Base-by-base conservation (phyloP, 2,113 vertebrate species). In the Tetraodon nigroviridis region DNA sequence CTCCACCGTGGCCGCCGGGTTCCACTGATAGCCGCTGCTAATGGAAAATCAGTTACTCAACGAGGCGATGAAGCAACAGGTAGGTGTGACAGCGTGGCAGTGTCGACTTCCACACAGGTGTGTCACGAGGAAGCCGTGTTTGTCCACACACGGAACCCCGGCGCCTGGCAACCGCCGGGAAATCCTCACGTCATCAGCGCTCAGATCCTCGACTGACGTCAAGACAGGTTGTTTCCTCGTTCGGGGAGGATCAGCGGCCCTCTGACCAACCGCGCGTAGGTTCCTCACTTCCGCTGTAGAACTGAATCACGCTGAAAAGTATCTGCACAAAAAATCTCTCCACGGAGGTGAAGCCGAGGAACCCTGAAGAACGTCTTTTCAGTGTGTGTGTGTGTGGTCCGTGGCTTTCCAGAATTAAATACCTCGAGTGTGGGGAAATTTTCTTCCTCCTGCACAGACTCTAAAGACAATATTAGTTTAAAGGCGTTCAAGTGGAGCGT, bases 341-440 rank as follows among this genome's bases (percentile, higher is more conserved):
- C 29, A 51, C 62, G 54, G 29, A 67, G 73, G 71, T 70, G 61
- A 59, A 69, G 62, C 64, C 22, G 12, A 27, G 3, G 67, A 48
- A 42, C 12, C 44, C 56, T 20, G 45, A 56, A 40, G 51, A 49
- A 71, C 72, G 60, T 64, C 78, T 78, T 69, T 68, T 74, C 78
- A 49, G n/a, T n/a, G n/a, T n/a, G 75, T 84, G 84, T 81, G 87
- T 84, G 86, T 82, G 87, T 88, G 86, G 86, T 82, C 84, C 44
- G 3, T 1, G 19, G 60, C 51, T 32, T 82, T 51, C 73, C 64
- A 51, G 55, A 46, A 61, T 62, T 65, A 73, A 76, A 74, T 78
- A 75, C 70, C 74, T 86, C 55, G 44, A 73, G 65, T n/a, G 32
- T 29, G 61, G 61, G 59, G 47, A 76, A 76, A 61, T 84, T 80